Evolutionary conservation across 2,888 invertebrate species (phyloP).

Genomic region (Mimachlamys varia): DNA sequence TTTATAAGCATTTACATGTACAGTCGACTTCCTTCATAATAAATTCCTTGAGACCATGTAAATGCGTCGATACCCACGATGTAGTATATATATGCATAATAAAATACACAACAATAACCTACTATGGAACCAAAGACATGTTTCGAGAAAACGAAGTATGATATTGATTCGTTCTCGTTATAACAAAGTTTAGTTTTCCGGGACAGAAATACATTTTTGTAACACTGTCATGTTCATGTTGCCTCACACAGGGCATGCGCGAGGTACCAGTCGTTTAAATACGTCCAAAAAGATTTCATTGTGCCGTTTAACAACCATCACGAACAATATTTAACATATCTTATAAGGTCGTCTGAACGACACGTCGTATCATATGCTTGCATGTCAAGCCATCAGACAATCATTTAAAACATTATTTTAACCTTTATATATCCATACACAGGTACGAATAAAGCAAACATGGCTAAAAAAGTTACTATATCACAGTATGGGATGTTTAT

Average conservation of each 20-base stretch:
- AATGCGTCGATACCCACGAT: background rate
- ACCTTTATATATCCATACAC: background rate
- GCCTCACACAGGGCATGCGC: background rate
- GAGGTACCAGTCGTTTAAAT: background rate
- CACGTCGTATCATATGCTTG: background rate
- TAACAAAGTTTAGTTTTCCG: no score
- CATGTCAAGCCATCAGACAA: background rate
- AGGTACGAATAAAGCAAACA: background rate
- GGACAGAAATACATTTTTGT: no score
- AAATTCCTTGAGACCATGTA: no score
- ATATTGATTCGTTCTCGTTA: no score
- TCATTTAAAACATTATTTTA: background rate
- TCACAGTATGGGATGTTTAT: conserved; percentile 1
- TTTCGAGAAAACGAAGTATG: background rate
- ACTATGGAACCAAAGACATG: background rate
- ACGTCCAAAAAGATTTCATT: background rate
- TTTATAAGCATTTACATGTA: no score
- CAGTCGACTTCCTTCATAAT: no score
- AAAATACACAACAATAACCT: background rate
- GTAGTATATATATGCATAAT: background rate
- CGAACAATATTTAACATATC: background rate
- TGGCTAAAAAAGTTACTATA: background rate
- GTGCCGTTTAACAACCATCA: background rate
- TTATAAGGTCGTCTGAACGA: no score
- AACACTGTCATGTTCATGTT: no score